These are phyloP conservation scores for Dendropsophus ebraccatus DNA, from an alignment of 2,113 vertebrate genomes.

Conservation along the genomic window DNA sequence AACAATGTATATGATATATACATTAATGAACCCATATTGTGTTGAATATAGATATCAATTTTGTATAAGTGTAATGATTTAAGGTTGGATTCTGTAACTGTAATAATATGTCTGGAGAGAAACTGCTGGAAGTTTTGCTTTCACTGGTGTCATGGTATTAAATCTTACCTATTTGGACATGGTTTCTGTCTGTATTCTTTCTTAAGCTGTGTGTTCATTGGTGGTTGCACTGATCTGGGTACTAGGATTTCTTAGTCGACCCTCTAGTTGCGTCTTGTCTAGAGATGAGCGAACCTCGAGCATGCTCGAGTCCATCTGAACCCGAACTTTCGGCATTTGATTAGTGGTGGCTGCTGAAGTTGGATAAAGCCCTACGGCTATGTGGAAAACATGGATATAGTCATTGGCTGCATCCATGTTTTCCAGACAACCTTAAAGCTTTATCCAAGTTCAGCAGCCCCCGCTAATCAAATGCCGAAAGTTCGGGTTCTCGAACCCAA, in stretches of 20 bases:
- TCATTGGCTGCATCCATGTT: too few relatives aligned
- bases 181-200: conserved; percentile 4
- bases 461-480: too few relatives aligned
- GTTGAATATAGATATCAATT: conserved; percentile 21
- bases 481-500: too few relatives aligned
- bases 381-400: too few relatives aligned
- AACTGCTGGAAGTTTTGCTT: conserved; percentile 6
- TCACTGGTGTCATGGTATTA: conserved; percentile 14
- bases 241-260: not conserved
- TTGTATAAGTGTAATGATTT: conserved; percentile 24
- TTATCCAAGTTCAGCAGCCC: too few relatives aligned
- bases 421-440: too few relatives aligned
- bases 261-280: not conserved
- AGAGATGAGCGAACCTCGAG: too few relatives aligned
- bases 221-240: not conserved
- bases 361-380: too few relatives aligned
- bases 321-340: too few relatives aligned
- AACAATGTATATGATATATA: conserved; percentile 24
- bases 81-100: conserved; percentile 35
- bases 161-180: not conserved
- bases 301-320: too few relatives aligned
- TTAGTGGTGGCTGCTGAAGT: too few relatives aligned
- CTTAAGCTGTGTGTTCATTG: not conserved
- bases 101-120: conserved; percentile 7
- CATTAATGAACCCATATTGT: conserved; percentile 1